Conservation (phyloP, 2,113 vertebrate genomes). For the Carlito syrichta region DNA sequence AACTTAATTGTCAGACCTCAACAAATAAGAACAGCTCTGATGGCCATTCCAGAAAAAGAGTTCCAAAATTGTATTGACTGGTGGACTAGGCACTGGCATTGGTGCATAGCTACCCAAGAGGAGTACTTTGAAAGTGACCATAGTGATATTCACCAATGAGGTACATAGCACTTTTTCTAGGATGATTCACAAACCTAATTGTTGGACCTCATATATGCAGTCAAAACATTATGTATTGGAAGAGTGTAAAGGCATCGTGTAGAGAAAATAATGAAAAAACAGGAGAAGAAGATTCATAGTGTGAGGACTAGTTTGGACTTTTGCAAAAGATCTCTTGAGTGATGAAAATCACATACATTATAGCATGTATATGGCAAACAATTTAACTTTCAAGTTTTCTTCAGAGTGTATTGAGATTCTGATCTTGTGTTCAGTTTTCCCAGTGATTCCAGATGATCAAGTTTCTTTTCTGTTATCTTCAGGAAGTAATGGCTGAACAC, state of each 20-base stretch:
- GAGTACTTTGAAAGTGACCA: too few species aligned
- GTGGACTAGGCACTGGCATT: too few species aligned
- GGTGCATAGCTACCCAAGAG: too few species aligned
- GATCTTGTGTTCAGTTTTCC: not conserved
- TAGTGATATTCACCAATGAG: too few species aligned
- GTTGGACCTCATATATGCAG: too few species aligned
- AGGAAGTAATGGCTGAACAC: slow-evolving; percentile 90
- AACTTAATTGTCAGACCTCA: too few species aligned
- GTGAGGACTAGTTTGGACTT: not conserved
- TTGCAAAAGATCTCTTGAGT: not conserved
- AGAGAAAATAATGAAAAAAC: not conserved
- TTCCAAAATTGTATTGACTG: too few species aligned
- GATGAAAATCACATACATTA: not conserved
- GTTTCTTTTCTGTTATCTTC: slow-evolving; percentile 50
- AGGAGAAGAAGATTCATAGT: not conserved
- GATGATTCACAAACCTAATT: too few species aligned
- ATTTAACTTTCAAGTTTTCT: not conserved
- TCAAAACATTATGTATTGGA: not conserved
- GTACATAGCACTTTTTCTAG: too few species aligned
- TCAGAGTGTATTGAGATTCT: not conserved
- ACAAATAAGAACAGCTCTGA: too few species aligned
- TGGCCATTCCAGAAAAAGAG: too few species aligned
- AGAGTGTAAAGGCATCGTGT: not conserved
- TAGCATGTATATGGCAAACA: not conserved
- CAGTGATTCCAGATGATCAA: not conserved